Base-by-base conservation (phyloP, 2,888 invertebrate genomes). In the Erannis defoliaria region DNA sequence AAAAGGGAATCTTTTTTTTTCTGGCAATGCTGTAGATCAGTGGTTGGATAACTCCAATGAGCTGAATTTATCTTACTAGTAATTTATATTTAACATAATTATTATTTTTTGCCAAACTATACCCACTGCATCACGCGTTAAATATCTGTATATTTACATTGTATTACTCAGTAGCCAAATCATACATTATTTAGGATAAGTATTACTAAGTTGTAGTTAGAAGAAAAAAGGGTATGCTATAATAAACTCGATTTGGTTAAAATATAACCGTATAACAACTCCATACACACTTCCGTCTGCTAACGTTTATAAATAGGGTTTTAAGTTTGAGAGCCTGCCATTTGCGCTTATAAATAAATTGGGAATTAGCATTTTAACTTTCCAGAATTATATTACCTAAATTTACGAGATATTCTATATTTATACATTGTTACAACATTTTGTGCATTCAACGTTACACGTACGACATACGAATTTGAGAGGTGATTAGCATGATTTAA, bases 281-380 rank as follows among this genome's bases (percentile, higher is more conserved):
- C 33, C 31, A 29, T 18, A 12, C 3, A 38, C 19, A 26, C n/a
- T 35, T 49, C 26, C 23, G 12, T 51, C 29, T 37, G 35, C 23
- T 23, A 42, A 45, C 42, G 29, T 45, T 51, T 55, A 55, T 54
- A 55, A 61, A 61, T 55, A 51, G 43, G 8, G n/a, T 19, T 21
- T 56, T 71, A 71, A 70, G 70, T 71, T 72, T 80, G 86, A 86
- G 85, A 86, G 86, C 85, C 79, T 78, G 76, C 75, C 78, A 82
- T 78, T 78, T 82, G 73, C 69, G 72, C 76, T 77, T 82, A 82
- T 55, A 77, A 64, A 73, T 77, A 72, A 72, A 68, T 46, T 72
- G 74, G 46, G 16, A 68, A 62, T 45, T 46, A 58, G 18, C 38
- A 49, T 58, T 55, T 16, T 42, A 61, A 62, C 60, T 63, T 63